These are phyloP conservation scores for Holacanthella duospinosa DNA, from an alignment of 2,888 invertebrate species.

Conservation along the genomic window DNA sequence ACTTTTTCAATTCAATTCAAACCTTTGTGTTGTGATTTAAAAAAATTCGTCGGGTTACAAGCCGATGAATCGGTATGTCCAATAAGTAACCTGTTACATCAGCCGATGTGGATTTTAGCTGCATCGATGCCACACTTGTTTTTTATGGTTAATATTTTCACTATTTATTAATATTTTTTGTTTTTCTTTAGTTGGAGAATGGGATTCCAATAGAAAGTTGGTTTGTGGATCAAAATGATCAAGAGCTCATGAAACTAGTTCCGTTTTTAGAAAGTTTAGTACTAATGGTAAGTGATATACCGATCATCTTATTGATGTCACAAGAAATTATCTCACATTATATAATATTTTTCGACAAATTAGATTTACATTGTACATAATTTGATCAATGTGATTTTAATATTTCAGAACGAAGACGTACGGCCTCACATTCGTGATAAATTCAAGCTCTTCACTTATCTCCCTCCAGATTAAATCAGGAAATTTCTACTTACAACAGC, in stretches of 20 bases:
- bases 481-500: no score
- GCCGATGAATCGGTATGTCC: no score
- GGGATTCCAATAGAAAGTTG: slow-evolving; percentile 96
- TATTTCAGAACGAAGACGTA: slow-evolving; percentile 77
- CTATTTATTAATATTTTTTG: slow-evolving; percentile 16
- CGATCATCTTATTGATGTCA: not conserved
- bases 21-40: no score
- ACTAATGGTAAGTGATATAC: slow-evolving; percentile 53
- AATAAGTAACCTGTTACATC: no score
- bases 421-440: slow-evolving; percentile 81
- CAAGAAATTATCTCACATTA: no score
- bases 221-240: slow-evolving; percentile 83
- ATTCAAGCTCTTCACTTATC: slow-evolving; percentile 76
- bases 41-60: no score
- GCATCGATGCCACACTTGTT: not conserved
- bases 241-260: slow-evolving; percentile 77
- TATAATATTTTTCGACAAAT: no score
- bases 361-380: not conserved
- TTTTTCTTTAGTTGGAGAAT: slow-evolving; percentile 65
- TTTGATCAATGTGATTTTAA: not conserved
- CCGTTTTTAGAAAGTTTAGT: slow-evolving; percentile 82
- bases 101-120: no score
- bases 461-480: slow-evolving; percentile 64
- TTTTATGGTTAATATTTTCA: not conserved
- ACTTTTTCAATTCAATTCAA: no score